Base-by-base conservation (phyloP, 2,113 vertebrate genomes). In the Eudyptes chrysolophus region DNA sequence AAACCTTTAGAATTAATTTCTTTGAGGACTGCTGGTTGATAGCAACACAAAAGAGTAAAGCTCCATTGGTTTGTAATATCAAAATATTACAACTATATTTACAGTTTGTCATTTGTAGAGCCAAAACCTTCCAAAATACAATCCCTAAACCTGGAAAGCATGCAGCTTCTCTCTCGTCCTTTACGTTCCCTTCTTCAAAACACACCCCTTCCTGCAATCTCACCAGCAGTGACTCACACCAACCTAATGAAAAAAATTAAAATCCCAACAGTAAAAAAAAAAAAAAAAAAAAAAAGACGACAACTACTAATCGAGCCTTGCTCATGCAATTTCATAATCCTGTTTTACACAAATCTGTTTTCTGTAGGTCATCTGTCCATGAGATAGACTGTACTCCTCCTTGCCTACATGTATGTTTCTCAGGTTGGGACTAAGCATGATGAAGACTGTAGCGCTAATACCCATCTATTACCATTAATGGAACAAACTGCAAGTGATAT, bases 191-290 rank as follows among this genome's bases (percentile, higher is more conserved):
- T 61, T 89, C 77, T 94, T 79, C 70, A 93, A 89, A 94, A 83
- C 93, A 92, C 77, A 91, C 49, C 78, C 76, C 64, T 89, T 96
- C 87, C 89, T 78, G 77, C 69, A 89, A 32, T 44, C 72, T 92
- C 44, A 91, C 65, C 70, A 93, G 69, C 77, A 93, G 49, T 95
- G 91, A 92, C 89, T 96, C 91, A 97, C 36, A 85, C 7, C 40
- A 83, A 69, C 27, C 32, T 77, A 89, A 87, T 15, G 32, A 93
- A 94, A 92, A 89, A 84, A 70, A 75, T 26, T 38, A 42, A 81
- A 94, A 90, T 8, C 22, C 24, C 24, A 46, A 69, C 20, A 58
- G 34, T 30, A 17, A 51, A 55, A 79, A 65, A 66, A 36, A 60
- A 75, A 46, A 25, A 66, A 36, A 60, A 75, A 46, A 25, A 32